Conservation (phyloP, 2,797 vertebrate species). For the Heteromormyrus szaboi region DNA sequence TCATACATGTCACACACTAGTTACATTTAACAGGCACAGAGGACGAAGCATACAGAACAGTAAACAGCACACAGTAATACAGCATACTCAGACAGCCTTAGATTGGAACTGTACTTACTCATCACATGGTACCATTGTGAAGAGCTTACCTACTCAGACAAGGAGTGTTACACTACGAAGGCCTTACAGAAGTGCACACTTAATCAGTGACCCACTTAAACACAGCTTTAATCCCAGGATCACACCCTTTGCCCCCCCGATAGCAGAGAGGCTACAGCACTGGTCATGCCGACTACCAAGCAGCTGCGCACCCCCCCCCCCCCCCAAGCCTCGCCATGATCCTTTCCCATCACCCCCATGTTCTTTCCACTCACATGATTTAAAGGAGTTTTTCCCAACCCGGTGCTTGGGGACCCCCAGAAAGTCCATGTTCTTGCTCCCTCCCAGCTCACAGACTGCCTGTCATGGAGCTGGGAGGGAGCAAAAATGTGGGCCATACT, state of each 20-base stretch:
- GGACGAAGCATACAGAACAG: background rate
- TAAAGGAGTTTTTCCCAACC: background rate
- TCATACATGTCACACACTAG: background rate
- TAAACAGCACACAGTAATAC: background rate
- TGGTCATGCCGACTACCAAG: background rate
- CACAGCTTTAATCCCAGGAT: background rate
- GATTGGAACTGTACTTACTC: background rate
- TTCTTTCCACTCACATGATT: background rate
- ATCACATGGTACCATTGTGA: background rate
- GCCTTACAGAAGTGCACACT: background rate
- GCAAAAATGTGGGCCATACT: background rate
- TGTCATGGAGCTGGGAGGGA: background rate
- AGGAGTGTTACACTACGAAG: background rate
- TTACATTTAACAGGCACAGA: background rate
- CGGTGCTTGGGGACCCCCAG: background rate
- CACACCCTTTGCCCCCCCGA: background rate
- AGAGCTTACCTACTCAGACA: background rate
- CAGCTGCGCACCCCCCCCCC: background rate
- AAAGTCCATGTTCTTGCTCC: background rate
- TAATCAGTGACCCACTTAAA: background rate
- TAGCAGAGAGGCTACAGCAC: background rate
- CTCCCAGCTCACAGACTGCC: background rate
- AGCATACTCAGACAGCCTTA: background rate
- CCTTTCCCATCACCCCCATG: background rate
- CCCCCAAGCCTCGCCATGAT: background rate